A percentile compares a stretch with the other conserved stretches of the same genome.
These are phyloP conservation scores for Coryphaenoides rupestris DNA, from an alignment of 2,113 vertebrate genomes.

Conservation along the genomic window DNA sequence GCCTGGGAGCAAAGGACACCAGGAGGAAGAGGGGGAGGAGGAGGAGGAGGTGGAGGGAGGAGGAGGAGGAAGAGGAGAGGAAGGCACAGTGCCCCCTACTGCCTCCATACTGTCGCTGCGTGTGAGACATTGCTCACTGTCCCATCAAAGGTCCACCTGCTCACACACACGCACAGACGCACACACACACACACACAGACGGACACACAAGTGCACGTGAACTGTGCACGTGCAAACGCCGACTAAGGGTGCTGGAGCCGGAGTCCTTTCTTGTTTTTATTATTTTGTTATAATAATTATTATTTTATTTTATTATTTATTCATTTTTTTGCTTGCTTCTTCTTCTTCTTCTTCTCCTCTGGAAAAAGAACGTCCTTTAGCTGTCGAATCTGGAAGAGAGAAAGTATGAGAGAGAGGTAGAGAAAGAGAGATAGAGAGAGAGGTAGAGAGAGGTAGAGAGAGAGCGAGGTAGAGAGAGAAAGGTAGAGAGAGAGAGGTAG, in stretches of 20 bases:
- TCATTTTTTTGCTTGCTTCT: constrained; percentile 18
- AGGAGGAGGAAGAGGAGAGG: constrained; percentile 49
- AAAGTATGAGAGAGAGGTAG: constrained; percentile 4
- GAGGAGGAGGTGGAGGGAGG: constrained; percentile 44
- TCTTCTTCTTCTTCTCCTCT: constrained; percentile 18
- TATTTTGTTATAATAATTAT: too few species aligned
- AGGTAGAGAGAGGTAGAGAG: not conserved
- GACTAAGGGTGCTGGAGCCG: not conserved
- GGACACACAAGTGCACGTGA: constrained; percentile 20
- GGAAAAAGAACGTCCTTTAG: constrained; percentile 65
- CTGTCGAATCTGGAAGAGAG: constrained; percentile 34
- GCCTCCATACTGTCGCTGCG: constrained; percentile 71
- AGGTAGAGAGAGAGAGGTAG: not conserved
- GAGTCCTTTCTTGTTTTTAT: too few species aligned
- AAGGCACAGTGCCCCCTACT: constrained; percentile 68
- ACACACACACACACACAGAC: constrained; percentile 20
- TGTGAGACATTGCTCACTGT: constrained; percentile 75
- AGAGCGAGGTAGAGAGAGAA: constrained; percentile 10
- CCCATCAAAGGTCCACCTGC: constrained; percentile 74
- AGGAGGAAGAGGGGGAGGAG: constrained; percentile 49
- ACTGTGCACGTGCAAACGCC: not conserved
- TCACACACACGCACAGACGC: constrained; percentile 41
- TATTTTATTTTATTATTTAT: too few species aligned
- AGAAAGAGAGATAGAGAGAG: too few species aligned
- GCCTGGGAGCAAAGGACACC: constrained; percentile 46